phyloP scores from a whole-genome alignment of 2,113 vertebrate genomes.

The Pogonocichla stellata region DNA sequence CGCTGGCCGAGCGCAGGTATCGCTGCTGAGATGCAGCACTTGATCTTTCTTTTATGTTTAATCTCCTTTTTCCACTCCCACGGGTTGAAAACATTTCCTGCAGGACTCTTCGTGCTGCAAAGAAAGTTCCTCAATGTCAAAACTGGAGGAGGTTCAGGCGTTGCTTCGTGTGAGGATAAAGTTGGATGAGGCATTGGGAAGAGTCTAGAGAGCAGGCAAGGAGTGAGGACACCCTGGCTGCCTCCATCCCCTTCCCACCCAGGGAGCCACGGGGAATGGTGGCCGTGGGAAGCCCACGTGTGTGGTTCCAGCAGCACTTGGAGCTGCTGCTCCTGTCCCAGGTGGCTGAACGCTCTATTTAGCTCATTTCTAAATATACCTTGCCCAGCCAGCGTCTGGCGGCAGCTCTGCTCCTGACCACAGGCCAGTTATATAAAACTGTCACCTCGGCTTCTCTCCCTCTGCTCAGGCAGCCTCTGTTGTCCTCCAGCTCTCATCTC shows the following conservation, averaged over 20 bases:
- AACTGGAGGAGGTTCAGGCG: background rate
- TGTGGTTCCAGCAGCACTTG: background rate
- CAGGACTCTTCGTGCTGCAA: background rate
- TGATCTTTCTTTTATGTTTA: background rate
- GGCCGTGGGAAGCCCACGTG: background rate
- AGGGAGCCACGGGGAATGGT: accelerated
- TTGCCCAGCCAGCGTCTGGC: background rate
- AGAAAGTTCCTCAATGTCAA: background rate
- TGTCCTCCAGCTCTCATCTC: slow-evolving; percentile 13
- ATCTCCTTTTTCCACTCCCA: background rate
- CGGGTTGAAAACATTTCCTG: background rate
- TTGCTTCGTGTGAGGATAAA: background rate
- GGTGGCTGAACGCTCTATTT: background rate
- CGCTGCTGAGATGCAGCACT: background rate
- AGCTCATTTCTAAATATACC: slow-evolving; percentile 33
- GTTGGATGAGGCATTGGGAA: accelerated
- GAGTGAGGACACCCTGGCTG: background rate
- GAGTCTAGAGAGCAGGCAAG: background rate
- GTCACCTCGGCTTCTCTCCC: background rate
- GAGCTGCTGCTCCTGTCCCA: background rate
- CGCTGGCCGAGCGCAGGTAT: accelerated
- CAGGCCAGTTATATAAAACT: background rate
- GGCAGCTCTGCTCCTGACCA: background rate
- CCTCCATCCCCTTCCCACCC: background rate
- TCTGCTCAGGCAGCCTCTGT: background rate